Evolutionary conservation across 2,797 vertebrate species (phyloP).

Genomic region (Zenarchopterus dispar): DNA sequence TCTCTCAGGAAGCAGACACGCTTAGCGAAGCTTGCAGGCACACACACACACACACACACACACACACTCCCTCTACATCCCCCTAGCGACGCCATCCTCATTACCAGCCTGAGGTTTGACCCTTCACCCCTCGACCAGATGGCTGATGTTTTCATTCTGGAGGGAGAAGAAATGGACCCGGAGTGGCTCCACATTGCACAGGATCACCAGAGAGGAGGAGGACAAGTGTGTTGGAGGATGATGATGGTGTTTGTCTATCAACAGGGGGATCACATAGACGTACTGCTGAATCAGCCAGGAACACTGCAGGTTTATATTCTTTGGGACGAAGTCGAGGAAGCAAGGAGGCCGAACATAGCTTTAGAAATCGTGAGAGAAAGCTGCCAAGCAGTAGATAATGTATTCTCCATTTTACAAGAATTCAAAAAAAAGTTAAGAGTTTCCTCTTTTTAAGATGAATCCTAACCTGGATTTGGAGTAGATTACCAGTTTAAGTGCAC

Average conservation of each 20-base stretch:
- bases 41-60: slow-evolving; percentile 50
- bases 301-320: slow-evolving; percentile 5
- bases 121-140: slow-evolving; percentile 81
- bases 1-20: slow-evolving; percentile 77
- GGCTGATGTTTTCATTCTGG: slow-evolving; percentile 83
- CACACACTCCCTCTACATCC: slow-evolving; percentile 56
- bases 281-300: slow-evolving; percentile 48
- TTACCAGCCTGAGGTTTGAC: slow-evolving; percentile 84
- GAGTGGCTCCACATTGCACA: slow-evolving; percentile 57
- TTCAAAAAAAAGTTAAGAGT: not conserved
- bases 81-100: slow-evolving; percentile 83
- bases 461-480: slow-evolving; percentile 2
- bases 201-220: slow-evolving; percentile 36
- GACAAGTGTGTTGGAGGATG: slow-evolving; percentile 39
- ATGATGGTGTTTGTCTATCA: slow-evolving; percentile 31
- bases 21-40: slow-evolving; percentile 46
- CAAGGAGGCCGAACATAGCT: too few relatives aligned
- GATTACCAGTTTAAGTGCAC: not conserved
- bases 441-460: not conserved
- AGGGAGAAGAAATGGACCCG: slow-evolving; percentile 60
- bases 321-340: slow-evolving; percentile 4
- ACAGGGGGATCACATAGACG: slow-evolving; percentile 25
- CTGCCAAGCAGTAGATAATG: not conserved
- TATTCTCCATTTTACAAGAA: not conserved
- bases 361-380: slow-evolving; percentile 3